Conservation (phyloP, 2,797 vertebrate species). For the Cyclura pinguis region DNA sequence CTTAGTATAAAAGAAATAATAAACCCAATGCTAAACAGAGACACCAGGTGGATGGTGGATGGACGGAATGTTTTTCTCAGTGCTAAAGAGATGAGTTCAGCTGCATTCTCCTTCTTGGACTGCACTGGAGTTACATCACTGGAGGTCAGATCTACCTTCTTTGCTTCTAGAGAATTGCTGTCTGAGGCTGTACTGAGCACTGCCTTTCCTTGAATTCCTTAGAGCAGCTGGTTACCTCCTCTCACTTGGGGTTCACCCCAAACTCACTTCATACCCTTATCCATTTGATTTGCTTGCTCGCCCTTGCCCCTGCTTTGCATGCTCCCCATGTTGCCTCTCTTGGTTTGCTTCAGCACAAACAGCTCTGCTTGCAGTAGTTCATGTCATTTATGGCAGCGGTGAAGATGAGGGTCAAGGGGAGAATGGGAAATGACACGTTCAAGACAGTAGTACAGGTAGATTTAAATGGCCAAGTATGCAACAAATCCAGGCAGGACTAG, state of each 20-base stretch:
- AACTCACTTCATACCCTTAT: neutral
- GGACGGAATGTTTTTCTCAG: neutral
- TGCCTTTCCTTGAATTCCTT: neutral
- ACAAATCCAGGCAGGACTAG: slow-evolving; percentile 10
- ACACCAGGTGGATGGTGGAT: slow-evolving; percentile 19
- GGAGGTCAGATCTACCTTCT: neutral
- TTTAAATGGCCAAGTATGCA: neutral
- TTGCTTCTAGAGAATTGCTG: slow-evolving; percentile 49
- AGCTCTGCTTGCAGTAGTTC: neutral
- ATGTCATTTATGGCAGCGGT: neutral
- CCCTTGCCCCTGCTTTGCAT: slow-evolving; percentile 56
- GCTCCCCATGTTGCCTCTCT: slow-evolving; percentile 24
- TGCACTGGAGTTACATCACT: neutral
- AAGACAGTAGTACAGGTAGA: slow-evolving; percentile 39
- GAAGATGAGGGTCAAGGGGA: slow-evolving; percentile 25
- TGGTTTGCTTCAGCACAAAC: slow-evolving; percentile 37
- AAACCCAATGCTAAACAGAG: fast-evolving
- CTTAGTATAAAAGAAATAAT: slow-evolving; percentile 22
- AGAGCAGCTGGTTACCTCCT: neutral
- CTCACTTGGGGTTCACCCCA: neutral
- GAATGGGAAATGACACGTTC: neutral
- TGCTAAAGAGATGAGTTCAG: neutral
- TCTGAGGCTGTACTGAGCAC: slow-evolving; percentile 39
- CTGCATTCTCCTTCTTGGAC: neutral
- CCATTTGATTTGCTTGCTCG: slow-evolving; percentile 36